Conservation (phyloP, 2,797 vertebrate species). For the Sarcoramphus papa region DNA sequence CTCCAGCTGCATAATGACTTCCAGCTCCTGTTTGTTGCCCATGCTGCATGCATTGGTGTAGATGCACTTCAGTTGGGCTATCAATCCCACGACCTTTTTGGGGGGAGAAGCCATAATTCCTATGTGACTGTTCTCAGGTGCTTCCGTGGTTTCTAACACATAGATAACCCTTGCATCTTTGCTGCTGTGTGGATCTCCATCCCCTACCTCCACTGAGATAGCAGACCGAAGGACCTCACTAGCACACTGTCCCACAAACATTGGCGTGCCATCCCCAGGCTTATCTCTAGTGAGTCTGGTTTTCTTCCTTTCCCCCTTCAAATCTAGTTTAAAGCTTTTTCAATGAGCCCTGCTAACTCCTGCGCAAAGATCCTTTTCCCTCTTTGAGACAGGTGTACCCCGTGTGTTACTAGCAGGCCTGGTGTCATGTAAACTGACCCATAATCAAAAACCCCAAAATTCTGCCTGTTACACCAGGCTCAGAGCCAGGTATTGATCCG, state of each 20-base stretch:
- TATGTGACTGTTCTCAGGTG: background rate
- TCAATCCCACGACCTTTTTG: background rate
- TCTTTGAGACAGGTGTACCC: background rate
- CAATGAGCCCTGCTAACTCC: background rate
- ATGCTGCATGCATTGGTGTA: background rate
- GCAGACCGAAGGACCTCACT: background rate
- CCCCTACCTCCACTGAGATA: background rate
- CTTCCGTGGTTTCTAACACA: background rate
- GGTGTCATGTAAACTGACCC: background rate
- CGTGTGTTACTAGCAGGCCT: background rate
- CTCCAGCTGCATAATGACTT: background rate
- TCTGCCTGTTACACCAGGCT: background rate
- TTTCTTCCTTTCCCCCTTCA: background rate
- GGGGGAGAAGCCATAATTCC: background rate
- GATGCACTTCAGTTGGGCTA: background rate
- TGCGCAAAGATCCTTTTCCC: background rate
- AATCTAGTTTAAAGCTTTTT: background rate
- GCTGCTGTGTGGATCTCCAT: background rate
- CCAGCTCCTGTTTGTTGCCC: background rate
- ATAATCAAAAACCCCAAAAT: background rate
- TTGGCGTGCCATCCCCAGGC: background rate
- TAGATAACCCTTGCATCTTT: background rate
- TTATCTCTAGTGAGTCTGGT: background rate
- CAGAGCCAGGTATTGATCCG: background rate
- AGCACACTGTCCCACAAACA: background rate